Evolutionary conservation across 1,140 invertebrate species (phyloP), one percentile per base, ranked within the genome.

Genomic region (Mizuhopecten yessoensis): DNA sequence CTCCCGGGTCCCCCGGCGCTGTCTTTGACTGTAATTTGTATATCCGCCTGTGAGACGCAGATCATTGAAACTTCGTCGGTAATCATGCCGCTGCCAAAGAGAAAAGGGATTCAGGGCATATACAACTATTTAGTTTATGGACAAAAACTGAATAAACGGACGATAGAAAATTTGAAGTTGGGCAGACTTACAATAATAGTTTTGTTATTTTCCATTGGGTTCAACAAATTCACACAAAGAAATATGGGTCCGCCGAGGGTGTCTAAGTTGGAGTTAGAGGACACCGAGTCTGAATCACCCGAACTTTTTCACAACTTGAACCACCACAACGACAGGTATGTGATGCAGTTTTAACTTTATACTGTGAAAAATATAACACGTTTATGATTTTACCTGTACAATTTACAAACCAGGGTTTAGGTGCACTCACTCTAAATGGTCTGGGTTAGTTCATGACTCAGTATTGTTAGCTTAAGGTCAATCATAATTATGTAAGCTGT

Each of bases 51-150:
- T 11, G 29, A n/a, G 57, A 75, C 20, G 23, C 23, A 75, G 57
- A 75, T 75, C 23, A 75, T n/a, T 75, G 29, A 0, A 75, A n/a
- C n/a, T 7, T 13, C 13, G 36, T 7, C 36, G 5, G 1, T 29
- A 29, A 75, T 7, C n/a, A 75, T 75, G 57, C 57, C 57, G 57
- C 15, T 75, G 3, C 57, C 57, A 75, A 75, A 75, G 57, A 75
- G 57, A n/a, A 75, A n/a, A 75, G 57, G 57, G 1, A 0, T 75
- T 29, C 2, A 9, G 23, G 57, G 57, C 23, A 75, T 75, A 3
- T 75, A 75, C 57, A 75, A 75, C 29, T 75, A 75, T 75, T 75
- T 75, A n/a, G 57, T 75, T n/a, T 13, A 75, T 75, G 57, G 57
- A 29, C 57, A 75, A 17, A 75, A 29, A 75, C 23, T 75, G 20